Evolutionary conservation across 1,140 invertebrate genomes (phyloP).

Genomic region (Leptinotarsa lineolata): DNA sequence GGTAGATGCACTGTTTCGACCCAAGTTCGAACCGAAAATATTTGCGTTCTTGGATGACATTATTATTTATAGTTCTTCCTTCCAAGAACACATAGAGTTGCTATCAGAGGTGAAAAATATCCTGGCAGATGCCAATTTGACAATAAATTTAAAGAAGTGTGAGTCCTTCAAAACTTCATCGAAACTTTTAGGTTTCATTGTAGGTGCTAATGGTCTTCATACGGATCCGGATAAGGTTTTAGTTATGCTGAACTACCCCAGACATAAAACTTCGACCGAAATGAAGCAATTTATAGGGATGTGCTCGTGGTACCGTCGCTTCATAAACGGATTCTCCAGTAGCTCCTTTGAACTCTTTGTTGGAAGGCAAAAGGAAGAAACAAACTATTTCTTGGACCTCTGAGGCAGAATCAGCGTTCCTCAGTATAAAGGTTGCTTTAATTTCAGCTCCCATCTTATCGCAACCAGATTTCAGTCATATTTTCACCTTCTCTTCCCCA

Average conservation of each 20-base stretch:
- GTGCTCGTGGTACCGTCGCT: no score
- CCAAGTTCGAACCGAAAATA: constrained; percentile 45
- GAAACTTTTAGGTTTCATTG: constrained; percentile 52
- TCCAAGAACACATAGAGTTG: constrained; percentile 51
- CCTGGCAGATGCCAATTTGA: constrained; percentile 38
- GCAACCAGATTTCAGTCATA: constrained; percentile 27
- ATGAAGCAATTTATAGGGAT: no score
- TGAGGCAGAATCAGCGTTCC: not conserved
- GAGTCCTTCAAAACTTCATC: constrained; percentile 47
- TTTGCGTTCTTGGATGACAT: constrained; percentile 53
- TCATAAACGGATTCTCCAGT: not conserved
- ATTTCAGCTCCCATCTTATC: constrained; percentile 21
- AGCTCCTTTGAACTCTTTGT: constrained; percentile 46
- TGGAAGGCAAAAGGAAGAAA: constrained; percentile 26
- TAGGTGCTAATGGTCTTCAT: constrained; percentile 48
- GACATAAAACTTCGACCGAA: constrained; percentile 11
- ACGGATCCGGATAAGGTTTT: constrained; percentile 45
- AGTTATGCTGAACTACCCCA: constrained; percentile 20
- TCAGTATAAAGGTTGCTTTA: not conserved
- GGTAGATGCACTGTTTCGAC: constrained; percentile 51
- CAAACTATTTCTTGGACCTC: not conserved
- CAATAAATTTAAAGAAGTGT: constrained; percentile 49
- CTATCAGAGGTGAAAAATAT: constrained; percentile 37
- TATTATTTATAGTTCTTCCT: constrained; percentile 46
- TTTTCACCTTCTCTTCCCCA: constrained; percentile 38